These are phyloP conservation scores for Baryphthengus martii DNA, from an alignment of 2,113 vertebrate species.

Conservation along the genomic window DNA sequence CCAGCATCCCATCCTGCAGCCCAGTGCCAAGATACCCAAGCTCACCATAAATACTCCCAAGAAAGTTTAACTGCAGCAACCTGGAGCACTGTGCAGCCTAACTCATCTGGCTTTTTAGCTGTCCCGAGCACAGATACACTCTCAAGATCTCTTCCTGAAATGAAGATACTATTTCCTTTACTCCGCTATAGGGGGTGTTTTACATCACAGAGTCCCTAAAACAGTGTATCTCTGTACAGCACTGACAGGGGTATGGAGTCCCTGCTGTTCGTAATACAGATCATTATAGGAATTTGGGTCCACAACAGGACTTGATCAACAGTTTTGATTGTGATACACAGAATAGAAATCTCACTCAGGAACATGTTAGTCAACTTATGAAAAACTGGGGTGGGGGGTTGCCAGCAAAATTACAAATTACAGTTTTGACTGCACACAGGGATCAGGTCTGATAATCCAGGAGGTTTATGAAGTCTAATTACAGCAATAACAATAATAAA, in stretches of 20 bases:
- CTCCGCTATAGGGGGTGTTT: background rate
- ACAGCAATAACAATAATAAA: background rate
- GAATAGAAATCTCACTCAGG: background rate
- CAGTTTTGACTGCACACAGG: background rate
- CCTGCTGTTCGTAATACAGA: background rate
- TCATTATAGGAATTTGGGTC: background rate
- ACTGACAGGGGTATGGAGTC: background rate
- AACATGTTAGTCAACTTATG: background rate
- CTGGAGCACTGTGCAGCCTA: background rate
- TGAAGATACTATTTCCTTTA: background rate
- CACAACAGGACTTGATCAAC: background rate
- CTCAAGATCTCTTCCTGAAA: background rate
- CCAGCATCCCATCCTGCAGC: background rate
- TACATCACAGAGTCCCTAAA: background rate
- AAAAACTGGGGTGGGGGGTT: background rate
- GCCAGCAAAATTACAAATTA: background rate
- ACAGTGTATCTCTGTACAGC: background rate
- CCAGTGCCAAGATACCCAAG: background rate
- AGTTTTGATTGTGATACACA: background rate
- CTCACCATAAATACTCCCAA: background rate
- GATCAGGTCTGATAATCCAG: background rate
- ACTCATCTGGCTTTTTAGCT: background rate
- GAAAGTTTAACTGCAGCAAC: background rate
- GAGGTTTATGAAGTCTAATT: background rate
- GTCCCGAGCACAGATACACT: background rate